These are phyloP conservation scores for Drosophila algonquin DNA, from an alignment of 2,888 invertebrate genomes.

Conservation along the genomic window DNA sequence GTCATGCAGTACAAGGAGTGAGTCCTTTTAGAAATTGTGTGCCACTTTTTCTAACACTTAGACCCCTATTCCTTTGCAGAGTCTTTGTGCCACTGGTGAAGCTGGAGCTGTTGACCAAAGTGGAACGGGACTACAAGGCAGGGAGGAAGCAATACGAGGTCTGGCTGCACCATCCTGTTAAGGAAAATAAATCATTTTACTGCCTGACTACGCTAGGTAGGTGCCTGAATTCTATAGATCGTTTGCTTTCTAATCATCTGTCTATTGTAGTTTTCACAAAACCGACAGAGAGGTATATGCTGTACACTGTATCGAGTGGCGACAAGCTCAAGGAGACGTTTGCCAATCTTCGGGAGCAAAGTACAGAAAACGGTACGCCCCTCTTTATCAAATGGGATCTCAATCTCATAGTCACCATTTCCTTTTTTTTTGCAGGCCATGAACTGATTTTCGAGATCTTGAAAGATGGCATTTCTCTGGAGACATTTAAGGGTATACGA, in stretches of 20 bases:
- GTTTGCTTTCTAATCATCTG: not conserved
- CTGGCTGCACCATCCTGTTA: conserved; percentile 40
- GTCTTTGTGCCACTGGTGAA: conserved; percentile 81
- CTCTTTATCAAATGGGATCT: too few species aligned
- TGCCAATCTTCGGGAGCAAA: conserved; percentile 41
- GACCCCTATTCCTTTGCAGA: conserved; percentile 45
- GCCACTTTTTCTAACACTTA: not conserved
- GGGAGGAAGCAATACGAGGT: conserved; percentile 50
- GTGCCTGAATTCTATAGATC: conserved; percentile 2
- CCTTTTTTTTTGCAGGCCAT: not conserved
- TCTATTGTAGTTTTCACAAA: conserved; percentile 22
- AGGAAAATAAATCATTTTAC: conserved; percentile 52
- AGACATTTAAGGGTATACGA: conserved; percentile 33
- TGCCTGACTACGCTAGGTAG: conserved; percentile 72
- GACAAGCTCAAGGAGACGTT: conserved; percentile 53
- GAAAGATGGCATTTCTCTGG: conserved; percentile 37
- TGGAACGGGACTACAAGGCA: conserved; percentile 70
- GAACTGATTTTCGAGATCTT: conserved; percentile 66
- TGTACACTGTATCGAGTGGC: conserved; percentile 58
- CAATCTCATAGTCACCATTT: not conserved
- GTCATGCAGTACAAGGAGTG: conserved; percentile 87
- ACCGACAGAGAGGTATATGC: conserved; percentile 48
- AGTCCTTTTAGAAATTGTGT: conserved; percentile 10
- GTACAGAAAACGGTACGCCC: conserved; percentile 3
- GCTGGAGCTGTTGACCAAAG: conserved; percentile 74